Percentiles rank a stretch among this genome's conserved stretches.
Evolutionary conservation across 2,113 vertebrate genomes (phyloP).

Genomic region (Osmerus eperlanus): DNA sequence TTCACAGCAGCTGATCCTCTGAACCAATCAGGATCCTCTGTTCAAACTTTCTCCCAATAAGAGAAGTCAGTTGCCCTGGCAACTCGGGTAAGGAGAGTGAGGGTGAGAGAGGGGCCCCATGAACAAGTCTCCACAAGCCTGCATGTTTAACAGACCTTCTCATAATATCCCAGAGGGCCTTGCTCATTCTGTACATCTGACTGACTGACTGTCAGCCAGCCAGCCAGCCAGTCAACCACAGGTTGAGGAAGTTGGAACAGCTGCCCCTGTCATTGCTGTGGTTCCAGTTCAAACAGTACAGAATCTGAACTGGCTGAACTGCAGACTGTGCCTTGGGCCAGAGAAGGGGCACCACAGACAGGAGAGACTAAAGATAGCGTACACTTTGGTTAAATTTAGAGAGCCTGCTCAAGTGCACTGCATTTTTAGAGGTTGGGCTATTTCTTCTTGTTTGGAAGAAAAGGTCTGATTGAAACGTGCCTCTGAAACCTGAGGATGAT

Average conservation of each 20-base stretch:
- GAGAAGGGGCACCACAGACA: conserved; percentile 34
- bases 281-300: conserved; percentile 39
- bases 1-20: conserved; percentile 39
- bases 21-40: conserved; percentile 54
- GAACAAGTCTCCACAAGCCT: conserved; percentile 64
- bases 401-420: conserved; percentile 38
- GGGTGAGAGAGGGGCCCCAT: conserved; percentile 47
- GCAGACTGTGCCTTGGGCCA: conserved; percentile 60
- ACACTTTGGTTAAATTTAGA: conserved; percentile 60
- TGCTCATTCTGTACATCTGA: too few species aligned
- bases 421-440: conserved; percentile 44
- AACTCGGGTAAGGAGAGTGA: conserved; percentile 39
- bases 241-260: conserved; percentile 74
- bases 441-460: conserved; percentile 29
- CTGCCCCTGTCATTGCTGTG: conserved; percentile 53
- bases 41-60: conserved; percentile 45
- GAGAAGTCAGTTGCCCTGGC: conserved; percentile 64
- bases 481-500: conserved; percentile 4
- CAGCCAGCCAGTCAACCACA: conserved; percentile 66
- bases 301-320: conserved; percentile 50
- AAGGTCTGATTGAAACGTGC: conserved; percentile 12
- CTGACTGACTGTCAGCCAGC: conserved; percentile 16
- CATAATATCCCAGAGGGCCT: conserved; percentile 63
- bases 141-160: conserved; percentile 45
- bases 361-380: conserved; percentile 62